Evolutionary conservation across 2,113 vertebrate species (phyloP), one percentile per base, ranked within the genome.

Genomic region (Colossoma macropomum): DNA sequence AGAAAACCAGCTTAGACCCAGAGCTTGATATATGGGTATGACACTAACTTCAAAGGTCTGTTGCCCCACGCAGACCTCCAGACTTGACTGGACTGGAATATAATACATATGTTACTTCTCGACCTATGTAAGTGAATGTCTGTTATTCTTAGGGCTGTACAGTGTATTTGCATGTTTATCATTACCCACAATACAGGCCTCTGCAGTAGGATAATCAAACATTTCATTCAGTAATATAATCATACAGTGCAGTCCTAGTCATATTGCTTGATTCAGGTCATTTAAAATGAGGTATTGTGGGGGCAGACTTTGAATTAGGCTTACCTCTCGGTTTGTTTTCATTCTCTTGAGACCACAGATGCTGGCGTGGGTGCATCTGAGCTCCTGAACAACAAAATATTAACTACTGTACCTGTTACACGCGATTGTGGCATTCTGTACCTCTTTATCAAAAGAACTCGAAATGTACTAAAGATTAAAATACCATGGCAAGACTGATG

Each of bases 371-470:
- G 27, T 62, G 27, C 38, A 79, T 59, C 30, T 30, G 38, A 56
- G 52, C n/a, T 77, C 52, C n/a, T 56, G 62, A 81, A 21, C 66
- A 81, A 65, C 81, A 56, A 21, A 66, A 54, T 45, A 72, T 71
- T n/a, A 17, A 66, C 72, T 71, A 59, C 68, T 77, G 70, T 27
- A 50, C 69, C 32, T n/a, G 38, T 54, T 73, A 62, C 59, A 93
- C 81, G 92, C 93, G 94, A 93, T 92, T 94, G 92, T 90, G 92
- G 75, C 93, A 91, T 80, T 92, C 82, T 91, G 77, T 94, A 94
- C 95, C 90, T 95, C 93, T 96, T 94, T 95, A 95, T 95, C 95
- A 94, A 94, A 87, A 89, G 59, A 89, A 90, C 85, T 86, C 84
- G 77, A 90, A 90, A 89, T 91, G 87, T 91, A 92, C 83, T 91